Evolutionary conservation across 2,797 vertebrate species (phyloP).

Genomic region (Heliangelus exortis): DNA sequence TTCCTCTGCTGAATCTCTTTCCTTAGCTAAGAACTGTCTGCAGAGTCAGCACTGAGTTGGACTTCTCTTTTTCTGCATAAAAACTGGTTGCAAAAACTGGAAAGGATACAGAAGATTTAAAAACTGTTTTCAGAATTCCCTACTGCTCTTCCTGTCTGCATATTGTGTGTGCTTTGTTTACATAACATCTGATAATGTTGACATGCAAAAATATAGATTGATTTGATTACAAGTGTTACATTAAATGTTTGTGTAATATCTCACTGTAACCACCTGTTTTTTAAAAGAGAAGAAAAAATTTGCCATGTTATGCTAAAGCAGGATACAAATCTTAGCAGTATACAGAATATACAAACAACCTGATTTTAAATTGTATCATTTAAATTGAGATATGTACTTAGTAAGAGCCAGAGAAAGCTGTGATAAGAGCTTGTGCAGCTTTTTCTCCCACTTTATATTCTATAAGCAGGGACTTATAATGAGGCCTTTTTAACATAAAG

Average conservation of each 20-base stretch:
- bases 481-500: constrained; percentile 58
- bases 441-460: constrained; percentile 54
- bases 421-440: constrained; percentile 3
- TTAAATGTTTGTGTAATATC: background rate
- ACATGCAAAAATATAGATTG: background rate
- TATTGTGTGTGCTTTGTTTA: background rate
- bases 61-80: background rate
- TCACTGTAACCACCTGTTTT: background rate
- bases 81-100: background rate
- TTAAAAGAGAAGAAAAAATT: background rate
- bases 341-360: background rate
- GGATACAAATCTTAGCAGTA: background rate
- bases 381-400: background rate
- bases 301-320: background rate
- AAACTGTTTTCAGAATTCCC: background rate
- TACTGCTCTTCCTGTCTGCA: background rate
- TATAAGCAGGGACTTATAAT: constrained; percentile 12
- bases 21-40: background rate
- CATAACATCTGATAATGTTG: background rate
- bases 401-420: background rate
- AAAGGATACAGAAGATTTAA: background rate
- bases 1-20: background rate
- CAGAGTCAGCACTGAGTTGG: background rate
- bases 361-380: background rate
- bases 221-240: background rate